These are phyloP conservation scores for Neopipo cinnamomea DNA, from an alignment of 2,113 vertebrate species.

Conservation along the genomic window DNA sequence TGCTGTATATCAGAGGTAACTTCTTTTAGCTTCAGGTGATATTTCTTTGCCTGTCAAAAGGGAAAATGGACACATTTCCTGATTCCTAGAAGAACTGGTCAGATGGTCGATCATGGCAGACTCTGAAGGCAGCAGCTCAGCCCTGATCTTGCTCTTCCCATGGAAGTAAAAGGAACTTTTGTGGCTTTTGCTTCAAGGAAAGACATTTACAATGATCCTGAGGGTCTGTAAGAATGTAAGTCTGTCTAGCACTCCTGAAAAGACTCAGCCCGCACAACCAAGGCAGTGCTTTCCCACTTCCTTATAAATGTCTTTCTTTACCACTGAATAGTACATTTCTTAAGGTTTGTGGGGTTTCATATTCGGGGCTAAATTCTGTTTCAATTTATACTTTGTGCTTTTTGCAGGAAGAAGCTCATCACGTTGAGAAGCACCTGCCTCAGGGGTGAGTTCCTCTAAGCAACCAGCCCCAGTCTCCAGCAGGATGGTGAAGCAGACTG, in stretches of 20 bases:
- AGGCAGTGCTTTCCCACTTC: background rate
- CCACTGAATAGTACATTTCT: background rate
- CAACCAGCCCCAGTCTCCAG: rapidly evolving
- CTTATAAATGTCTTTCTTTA: background rate
- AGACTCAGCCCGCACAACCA: rapidly evolving
- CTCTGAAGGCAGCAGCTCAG: background rate
- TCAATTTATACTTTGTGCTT: background rate
- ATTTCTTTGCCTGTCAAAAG: background rate
- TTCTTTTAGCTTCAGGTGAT: background rate
- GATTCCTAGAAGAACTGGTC: background rate
- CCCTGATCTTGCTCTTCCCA: background rate
- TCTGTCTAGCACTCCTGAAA: background rate
- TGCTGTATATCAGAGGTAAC: background rate
- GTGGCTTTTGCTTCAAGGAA: background rate
- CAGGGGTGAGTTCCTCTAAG: background rate
- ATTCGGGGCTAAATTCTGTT: background rate
- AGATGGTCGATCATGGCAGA: background rate
- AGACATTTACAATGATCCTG: background rate
- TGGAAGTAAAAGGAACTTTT: background rate
- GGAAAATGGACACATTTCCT: background rate
- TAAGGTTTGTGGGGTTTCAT: background rate
- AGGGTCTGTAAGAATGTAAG: background rate
- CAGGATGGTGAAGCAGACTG: background rate
- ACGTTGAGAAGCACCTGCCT: background rate
- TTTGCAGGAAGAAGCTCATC: background rate